Conservation (phyloP, 2,888 invertebrate species). For the Eilema caniola region DNA sequence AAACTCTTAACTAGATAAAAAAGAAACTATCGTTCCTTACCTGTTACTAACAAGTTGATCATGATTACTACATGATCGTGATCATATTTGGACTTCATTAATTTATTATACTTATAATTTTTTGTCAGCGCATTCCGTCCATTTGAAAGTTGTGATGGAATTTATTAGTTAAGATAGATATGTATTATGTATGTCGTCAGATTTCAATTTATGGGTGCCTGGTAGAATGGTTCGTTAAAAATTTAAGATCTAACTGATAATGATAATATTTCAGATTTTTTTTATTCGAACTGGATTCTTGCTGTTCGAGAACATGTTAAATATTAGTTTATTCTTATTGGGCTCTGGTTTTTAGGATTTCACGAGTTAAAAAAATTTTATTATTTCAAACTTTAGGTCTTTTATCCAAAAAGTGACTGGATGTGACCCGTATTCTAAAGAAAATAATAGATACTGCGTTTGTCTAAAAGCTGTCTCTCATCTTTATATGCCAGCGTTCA, state of each 20-base stretch:
- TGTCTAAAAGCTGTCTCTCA: too few relatives aligned
- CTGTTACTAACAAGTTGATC: conserved; percentile 43
- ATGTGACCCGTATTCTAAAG: too few relatives aligned
- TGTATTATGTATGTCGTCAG: background rate
- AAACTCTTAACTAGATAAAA: conserved; percentile 49
- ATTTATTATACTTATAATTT: conserved; percentile 35
- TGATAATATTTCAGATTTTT: background rate
- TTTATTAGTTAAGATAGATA: conserved; percentile 5
- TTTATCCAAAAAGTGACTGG: too few relatives aligned
- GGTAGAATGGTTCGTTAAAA: background rate
- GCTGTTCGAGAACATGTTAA: background rate
- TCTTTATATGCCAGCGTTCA: too few relatives aligned
- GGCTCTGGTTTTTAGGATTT: background rate
- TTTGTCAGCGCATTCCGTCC: conserved; percentile 26
- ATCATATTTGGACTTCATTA: conserved; percentile 52
- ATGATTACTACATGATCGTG: conserved; percentile 38
- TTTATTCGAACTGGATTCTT: background rate
- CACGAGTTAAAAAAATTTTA: too few relatives aligned
- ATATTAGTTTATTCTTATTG: background rate
- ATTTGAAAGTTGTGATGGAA: conserved; percentile 28
- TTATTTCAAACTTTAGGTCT: too few relatives aligned
- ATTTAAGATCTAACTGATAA: background rate
- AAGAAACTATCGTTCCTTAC: conserved; percentile 44
- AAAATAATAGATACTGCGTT: too few relatives aligned
- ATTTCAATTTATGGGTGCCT: background rate